A percentile compares a stretch with the other conserved stretches of the same genome.
Conservation (phyloP, 2,113 vertebrate genomes). For the Ceyx margarethae region DNA sequence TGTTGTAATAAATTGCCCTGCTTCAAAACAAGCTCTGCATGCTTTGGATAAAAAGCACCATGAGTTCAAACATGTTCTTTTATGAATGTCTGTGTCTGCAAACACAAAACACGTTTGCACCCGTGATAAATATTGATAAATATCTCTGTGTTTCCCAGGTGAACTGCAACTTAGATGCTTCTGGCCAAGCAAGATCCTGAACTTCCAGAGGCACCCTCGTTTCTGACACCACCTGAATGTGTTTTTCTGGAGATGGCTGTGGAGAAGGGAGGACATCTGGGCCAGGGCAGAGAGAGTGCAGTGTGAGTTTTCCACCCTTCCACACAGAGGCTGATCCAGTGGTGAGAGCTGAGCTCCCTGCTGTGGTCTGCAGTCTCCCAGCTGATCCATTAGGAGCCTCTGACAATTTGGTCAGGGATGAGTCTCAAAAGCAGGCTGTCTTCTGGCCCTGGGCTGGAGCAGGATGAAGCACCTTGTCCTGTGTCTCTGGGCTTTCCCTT, state of each 20-base stretch:
- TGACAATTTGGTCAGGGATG: not conserved
- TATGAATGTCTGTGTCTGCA: not conserved
- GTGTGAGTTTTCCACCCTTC: not conserved
- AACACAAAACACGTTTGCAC: not conserved
- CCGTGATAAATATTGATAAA: not conserved
- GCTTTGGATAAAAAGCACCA: not conserved
- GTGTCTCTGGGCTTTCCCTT: not conserved
- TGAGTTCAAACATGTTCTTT: not conserved
- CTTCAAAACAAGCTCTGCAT: not conserved
- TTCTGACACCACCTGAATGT: not conserved
- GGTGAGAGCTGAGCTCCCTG: not conserved
- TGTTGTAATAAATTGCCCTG: not conserved
- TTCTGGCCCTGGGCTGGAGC: not conserved
- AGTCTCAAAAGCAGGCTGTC: not conserved
- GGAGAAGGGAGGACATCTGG: rapidly evolving
- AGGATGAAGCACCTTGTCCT: not conserved
- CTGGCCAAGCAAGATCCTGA: not conserved
- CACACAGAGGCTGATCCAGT: not conserved
- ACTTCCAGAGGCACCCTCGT: not conserved
- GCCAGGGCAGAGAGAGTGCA: not conserved
- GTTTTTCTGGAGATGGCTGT: not conserved
- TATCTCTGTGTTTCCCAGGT: not conserved
- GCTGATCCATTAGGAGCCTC: too few species aligned
- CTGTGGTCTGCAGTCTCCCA: not conserved
- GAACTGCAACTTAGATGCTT: not conserved